Conservation (phyloP, 2,888 invertebrate genomes). For the Anticlea derivata region DNA sequence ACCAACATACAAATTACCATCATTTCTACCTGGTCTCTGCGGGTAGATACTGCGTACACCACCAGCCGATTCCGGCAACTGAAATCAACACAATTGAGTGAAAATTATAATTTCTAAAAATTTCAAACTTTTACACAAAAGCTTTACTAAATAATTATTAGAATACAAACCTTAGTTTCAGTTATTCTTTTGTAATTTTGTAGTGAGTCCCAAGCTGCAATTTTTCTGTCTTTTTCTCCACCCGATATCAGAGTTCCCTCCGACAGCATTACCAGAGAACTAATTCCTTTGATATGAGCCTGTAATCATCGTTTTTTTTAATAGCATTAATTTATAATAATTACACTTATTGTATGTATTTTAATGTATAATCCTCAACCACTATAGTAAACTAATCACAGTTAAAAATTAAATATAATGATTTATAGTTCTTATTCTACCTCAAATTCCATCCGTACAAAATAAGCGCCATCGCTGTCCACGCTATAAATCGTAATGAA, state of each 20-base stretch:
- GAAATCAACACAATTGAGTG: constrained; percentile 38
- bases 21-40: constrained; percentile 93
- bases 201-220: constrained; percentile 96
- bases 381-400: no score
- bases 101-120: no score
- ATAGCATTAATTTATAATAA: no score
- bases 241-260: constrained; percentile 96
- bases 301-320: no score
- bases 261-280: constrained; percentile 93
- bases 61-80: constrained; percentile 95
- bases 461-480: constrained; percentile 94
- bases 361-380: neutral
- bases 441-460: constrained; percentile 94
- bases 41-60: constrained; percentile 95
- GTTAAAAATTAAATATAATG: no score
- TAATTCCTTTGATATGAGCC: constrained; percentile 94
- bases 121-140: no score
- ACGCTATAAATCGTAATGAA: constrained; percentile 96
- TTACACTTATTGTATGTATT: no score
- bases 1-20: constrained; percentile 95
- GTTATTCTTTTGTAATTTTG: constrained; percentile 95
- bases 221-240: constrained; percentile 94
- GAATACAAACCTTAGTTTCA: constrained; percentile 89
- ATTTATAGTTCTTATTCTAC: constrained; percentile 52
- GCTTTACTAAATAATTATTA: no score